Base-by-base conservation (phyloP, 2,888 invertebrate genomes). In the Euproctis similis region DNA sequence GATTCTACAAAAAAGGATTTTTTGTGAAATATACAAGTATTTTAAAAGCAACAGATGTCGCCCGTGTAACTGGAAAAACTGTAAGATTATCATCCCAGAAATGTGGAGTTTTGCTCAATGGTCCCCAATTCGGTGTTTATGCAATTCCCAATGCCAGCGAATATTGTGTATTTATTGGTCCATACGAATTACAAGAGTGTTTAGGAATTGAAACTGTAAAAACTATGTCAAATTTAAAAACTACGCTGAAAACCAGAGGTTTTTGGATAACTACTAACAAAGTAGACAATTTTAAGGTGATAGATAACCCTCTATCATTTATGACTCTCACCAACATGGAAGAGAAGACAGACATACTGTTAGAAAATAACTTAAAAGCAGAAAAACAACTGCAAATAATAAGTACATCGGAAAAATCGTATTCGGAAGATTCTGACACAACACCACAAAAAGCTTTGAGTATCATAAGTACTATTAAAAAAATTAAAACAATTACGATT, bases 11-110 rank as follows among this genome's bases (percentile, higher is more conserved):
- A 22, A 78, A 69, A 48, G 77, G 85, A 1, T 87, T 86, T 51
- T 85, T 85, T 30, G 86, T 88, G 1, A 86, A 84, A 58, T 64
- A 75, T 50, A 84, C 78, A 31, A 82, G 86, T 49, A 69, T 89
- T 40, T 46, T 78, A 23, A 74, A 72, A 36, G 76, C 86, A 14
- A 77, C 86, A 16, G 63, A 70, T 36, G 75, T 86, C 21, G 84
- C 87, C 5, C 66, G 75, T 31, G 42, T 59, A n/a, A 65, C 73
- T 8, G 59, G 65, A 3, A 81, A 80, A 66, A 87, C 87, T 2
- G 78, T 88, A 4, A 59, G 80, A 36, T 51, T 87, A 26, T 80
- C 74, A 19, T 67, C 68, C 19, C 67, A 72, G 36, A 68, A 65
- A 50, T 60, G 64, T 41, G 38, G 30, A 13, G 60, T 57, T 19